Conservation (phyloP, 2,888 invertebrate genomes). For the Spilarctia lutea region DNA sequence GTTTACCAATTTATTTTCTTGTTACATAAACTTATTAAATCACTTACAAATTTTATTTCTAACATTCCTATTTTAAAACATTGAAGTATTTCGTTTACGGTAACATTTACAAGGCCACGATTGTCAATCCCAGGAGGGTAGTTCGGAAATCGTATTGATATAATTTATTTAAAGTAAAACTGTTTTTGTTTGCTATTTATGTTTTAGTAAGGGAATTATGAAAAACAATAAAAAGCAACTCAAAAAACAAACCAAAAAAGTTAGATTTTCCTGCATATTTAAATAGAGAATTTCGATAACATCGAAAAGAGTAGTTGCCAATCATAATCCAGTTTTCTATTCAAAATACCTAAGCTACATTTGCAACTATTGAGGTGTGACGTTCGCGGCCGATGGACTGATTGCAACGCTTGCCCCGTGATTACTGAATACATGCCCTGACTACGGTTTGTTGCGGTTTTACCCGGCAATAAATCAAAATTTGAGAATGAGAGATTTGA, state of each 20-base stretch:
- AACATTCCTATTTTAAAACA: neutral
- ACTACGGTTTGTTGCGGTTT: constrained; percentile 39
- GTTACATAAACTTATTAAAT: constrained; percentile 13
- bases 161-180: too few relatives aligned
- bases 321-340: constrained; percentile 19
- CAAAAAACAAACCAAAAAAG: too few relatives aligned
- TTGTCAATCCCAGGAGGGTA: neutral
- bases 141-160: neutral
- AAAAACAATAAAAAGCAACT: too few relatives aligned
- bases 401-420: constrained; percentile 39
- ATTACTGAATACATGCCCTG: constrained; percentile 40
- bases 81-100: neutral
- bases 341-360: constrained; percentile 36
- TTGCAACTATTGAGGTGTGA: constrained; percentile 30
- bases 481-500: too few relatives aligned
- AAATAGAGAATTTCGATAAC: neutral
- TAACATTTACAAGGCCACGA: neutral
- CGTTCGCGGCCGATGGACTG: constrained; percentile 34
- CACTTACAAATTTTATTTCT: neutral
- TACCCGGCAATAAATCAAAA: constrained; percentile 42
- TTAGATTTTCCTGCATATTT: too few relatives aligned
- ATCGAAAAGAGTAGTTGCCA: neutral
- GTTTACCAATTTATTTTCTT: constrained; percentile 18
- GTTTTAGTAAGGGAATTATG: too few relatives aligned
- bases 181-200: too few relatives aligned